Evolutionary conservation across 2,888 invertebrate species (phyloP).

Genomic region (Melanargia galathea): DNA sequence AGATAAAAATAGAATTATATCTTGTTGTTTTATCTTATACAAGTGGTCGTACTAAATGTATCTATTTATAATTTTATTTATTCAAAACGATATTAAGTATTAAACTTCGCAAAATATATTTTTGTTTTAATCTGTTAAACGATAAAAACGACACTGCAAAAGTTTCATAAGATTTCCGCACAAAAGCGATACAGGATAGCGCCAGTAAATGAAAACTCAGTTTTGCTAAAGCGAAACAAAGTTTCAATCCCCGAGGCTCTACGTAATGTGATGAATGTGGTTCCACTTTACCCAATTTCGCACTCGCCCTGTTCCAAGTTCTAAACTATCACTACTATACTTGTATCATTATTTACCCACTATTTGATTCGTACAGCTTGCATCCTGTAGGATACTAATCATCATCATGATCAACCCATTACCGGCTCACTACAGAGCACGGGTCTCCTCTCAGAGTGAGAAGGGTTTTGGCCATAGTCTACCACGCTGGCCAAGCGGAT

Average conservation of each 20-base stretch:
- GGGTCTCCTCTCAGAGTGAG: too few relatives aligned
- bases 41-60: too few relatives aligned
- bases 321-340: slow-evolving; percentile 17
- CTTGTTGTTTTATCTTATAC: too few relatives aligned
- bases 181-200: slow-evolving; percentile 19
- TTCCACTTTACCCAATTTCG: slow-evolving; percentile 33
- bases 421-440: too few relatives aligned
- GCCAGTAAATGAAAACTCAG: slow-evolving; percentile 36
- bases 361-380: too few relatives aligned
- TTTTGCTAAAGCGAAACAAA: slow-evolving; percentile 42
- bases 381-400: too few relatives aligned
- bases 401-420: too few relatives aligned
- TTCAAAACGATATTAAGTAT: background rate
- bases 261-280: slow-evolving; percentile 42
- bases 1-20: too few relatives aligned
- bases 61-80: too few relatives aligned
- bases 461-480: too few relatives aligned
- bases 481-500: too few relatives aligned
- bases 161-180: slow-evolving; percentile 10
- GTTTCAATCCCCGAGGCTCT: slow-evolving; percentile 38
- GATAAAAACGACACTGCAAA: slow-evolving; percentile 1
- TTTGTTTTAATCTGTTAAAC: background rate
- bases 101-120: background rate
- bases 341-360: background rate
- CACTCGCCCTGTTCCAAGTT: slow-evolving; percentile 27